phyloP scores from a whole-genome alignment of 2,888 invertebrate species.

The Thera obeliscata region DNA sequence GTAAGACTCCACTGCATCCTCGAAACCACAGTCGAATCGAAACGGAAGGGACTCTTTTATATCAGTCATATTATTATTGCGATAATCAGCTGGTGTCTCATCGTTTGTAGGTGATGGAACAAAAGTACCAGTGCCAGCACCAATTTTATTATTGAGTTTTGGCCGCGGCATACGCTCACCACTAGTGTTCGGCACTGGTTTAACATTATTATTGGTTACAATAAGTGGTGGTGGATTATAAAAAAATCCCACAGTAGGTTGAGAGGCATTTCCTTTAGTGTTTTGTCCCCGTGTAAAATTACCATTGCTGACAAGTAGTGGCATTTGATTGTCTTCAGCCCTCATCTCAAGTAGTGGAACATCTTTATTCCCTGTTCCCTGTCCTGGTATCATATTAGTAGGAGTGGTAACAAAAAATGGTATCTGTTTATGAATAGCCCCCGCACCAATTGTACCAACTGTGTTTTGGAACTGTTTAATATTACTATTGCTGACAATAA shows the following conservation, averaged over 20 bases:
- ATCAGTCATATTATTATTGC: background rate
- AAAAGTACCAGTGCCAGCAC: background rate
- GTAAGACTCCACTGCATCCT: background rate
- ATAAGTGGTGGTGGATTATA: background rate
- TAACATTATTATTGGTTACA: background rate
- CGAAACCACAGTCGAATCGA: background rate
- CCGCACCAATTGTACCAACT: background rate
- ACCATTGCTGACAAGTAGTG: background rate
- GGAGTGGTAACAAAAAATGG: background rate
- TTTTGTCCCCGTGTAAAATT: background rate
- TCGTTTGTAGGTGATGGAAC: background rate
- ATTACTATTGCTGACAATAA: slow-evolving; percentile 1
- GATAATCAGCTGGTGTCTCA: background rate
- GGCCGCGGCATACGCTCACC: no score
- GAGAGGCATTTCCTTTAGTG: background rate
- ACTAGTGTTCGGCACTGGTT: no score
- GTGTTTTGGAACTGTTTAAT: background rate
- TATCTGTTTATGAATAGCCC: background rate
- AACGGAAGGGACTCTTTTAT: no score
- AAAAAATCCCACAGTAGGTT: background rate
- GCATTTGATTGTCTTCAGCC: background rate
- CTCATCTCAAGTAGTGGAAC: background rate
- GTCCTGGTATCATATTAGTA: background rate
- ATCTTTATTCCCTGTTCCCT: background rate
- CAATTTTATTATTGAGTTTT: background rate